Evolutionary conservation across 2,113 vertebrate species (phyloP).

Genomic region (Zosterops japonicus): DNA sequence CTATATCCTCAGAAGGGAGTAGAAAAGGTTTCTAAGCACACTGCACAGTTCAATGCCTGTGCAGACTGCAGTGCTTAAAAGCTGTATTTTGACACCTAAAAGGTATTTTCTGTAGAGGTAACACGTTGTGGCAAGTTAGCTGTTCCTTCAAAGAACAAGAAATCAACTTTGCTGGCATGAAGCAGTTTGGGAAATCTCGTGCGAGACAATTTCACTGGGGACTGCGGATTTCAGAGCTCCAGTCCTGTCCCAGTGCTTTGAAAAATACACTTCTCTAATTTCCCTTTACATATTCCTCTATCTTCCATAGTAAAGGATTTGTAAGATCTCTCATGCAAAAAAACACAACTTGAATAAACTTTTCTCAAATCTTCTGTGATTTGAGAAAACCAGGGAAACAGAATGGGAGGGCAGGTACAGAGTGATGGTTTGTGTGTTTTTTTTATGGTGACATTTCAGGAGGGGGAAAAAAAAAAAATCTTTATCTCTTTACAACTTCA

Average conservation of each 20-base stretch:
- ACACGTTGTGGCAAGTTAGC: slow-evolving; percentile 37
- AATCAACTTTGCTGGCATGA: slow-evolving; percentile 27
- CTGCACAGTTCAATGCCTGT: neutral
- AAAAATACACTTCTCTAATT: slow-evolving; percentile 13
- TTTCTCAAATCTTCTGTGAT: neutral
- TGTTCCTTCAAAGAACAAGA: slow-evolving; percentile 45
- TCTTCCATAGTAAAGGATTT: neutral
- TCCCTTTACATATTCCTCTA: slow-evolving; percentile 5
- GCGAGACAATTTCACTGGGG: neutral
- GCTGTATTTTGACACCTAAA: neutral
- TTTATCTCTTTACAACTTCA: slow-evolving; percentile 50
- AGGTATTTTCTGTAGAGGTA: slow-evolving; percentile 39
- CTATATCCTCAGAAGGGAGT: neutral
- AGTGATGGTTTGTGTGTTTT: neutral
- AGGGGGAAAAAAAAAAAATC: neutral
- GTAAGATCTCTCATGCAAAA: neutral
- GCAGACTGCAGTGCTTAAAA: neutral
- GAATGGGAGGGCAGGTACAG: neutral
- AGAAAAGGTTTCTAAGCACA: slow-evolving; percentile 10
- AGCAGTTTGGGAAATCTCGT: neutral
- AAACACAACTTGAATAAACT: neutral
- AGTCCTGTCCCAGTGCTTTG: neutral
- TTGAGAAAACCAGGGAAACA: neutral
- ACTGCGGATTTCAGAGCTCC: neutral
- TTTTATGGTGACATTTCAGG: neutral